Conservation (phyloP, 2,888 invertebrate species). For the Pogonocherus hispidulus region DNA sequence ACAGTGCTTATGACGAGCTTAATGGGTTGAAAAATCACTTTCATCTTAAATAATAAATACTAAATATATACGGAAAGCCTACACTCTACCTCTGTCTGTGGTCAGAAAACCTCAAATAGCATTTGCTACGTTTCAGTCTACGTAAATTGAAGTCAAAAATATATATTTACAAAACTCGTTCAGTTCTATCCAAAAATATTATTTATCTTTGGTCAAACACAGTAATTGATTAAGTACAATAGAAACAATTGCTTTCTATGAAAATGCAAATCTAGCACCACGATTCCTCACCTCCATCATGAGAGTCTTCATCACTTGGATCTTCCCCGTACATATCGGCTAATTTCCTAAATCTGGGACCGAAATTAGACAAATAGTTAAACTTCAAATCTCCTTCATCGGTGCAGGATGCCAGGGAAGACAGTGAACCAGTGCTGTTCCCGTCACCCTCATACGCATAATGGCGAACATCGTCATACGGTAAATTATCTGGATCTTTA, state of each 20-base stretch:
- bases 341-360: conserved; percentile 94
- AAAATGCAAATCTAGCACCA: conserved; percentile 76
- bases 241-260: conserved; percentile 37
- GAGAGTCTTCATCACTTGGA: conserved; percentile 85
- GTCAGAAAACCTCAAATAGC: conserved; percentile 34
- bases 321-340: conserved; percentile 96
- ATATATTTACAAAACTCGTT: conserved; percentile 47
- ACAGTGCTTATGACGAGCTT: conserved; percentile 9
- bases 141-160: conserved; percentile 40
- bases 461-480: conserved; percentile 96
- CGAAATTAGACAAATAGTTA: conserved; percentile 94
- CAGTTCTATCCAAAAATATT: conserved; percentile 58
- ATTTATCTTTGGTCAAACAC: conserved; percentile 60
- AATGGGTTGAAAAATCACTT: conserved; percentile 12
- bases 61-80: conserved; percentile 18
- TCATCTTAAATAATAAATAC: conserved; percentile 26
- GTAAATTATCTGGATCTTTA: conserved; percentile 91
- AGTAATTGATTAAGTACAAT: conserved; percentile 58
- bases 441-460: conserved; percentile 99
- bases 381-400: conserved; percentile 83
- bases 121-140: conserved; percentile 44
- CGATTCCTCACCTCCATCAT: conserved; percentile 83
- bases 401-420: conserved; percentile 88
- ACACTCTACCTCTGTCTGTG: conserved; percentile 16
- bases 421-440: conserved; percentile 90